phyloP scores from a whole-genome alignment of 2,888 invertebrate species.

The Drosophila antonietae region DNA sequence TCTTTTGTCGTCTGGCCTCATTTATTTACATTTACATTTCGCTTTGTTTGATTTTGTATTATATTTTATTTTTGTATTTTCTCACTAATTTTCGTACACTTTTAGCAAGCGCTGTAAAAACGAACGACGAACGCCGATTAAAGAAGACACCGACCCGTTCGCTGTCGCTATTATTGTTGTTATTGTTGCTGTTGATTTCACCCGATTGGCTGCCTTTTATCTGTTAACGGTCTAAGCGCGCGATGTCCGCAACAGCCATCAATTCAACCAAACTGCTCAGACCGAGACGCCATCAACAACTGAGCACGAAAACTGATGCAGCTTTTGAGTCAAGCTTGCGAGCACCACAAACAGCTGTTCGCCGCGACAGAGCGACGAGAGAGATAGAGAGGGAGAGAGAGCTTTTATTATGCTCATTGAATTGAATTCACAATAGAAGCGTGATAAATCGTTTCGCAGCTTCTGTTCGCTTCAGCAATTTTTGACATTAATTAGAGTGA shows the following conservation, averaged over 20 bases:
- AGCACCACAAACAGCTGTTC: conserved; percentile 44
- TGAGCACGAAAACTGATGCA: conserved; percentile 40
- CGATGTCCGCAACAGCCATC: conserved; percentile 33
- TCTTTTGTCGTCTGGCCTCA: conserved; percentile 60
- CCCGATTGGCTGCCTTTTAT: conserved; percentile 55
- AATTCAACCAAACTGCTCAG: conserved; percentile 50
- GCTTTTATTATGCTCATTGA: conserved; percentile 41
- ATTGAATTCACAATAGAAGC: conserved; percentile 47
- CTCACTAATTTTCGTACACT: conserved; percentile 40
- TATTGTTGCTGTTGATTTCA: conserved; percentile 56
- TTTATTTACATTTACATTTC: conserved; percentile 67
- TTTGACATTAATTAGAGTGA: conserved; percentile 57
- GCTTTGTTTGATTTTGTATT: conserved; percentile 45
- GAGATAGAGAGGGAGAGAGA: conserved; percentile 5
- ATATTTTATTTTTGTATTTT: conserved; percentile 43
- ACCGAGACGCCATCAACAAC: conserved; percentile 56
- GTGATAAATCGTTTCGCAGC: conserved; percentile 34
- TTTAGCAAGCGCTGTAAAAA: conserved; percentile 56
- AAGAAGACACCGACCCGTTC: conserved; percentile 43
- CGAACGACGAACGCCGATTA: conserved; percentile 43
- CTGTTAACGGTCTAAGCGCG: conserved; percentile 35
- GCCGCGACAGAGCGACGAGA: conserved; percentile 2
- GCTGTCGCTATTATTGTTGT: conserved; percentile 15
- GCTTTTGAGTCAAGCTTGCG: conserved; percentile 74
- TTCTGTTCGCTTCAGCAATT: conserved; percentile 39